Evolutionary conservation across 2,888 invertebrate species (phyloP).

Genomic region (Cryptocephalus primarius): DNA sequence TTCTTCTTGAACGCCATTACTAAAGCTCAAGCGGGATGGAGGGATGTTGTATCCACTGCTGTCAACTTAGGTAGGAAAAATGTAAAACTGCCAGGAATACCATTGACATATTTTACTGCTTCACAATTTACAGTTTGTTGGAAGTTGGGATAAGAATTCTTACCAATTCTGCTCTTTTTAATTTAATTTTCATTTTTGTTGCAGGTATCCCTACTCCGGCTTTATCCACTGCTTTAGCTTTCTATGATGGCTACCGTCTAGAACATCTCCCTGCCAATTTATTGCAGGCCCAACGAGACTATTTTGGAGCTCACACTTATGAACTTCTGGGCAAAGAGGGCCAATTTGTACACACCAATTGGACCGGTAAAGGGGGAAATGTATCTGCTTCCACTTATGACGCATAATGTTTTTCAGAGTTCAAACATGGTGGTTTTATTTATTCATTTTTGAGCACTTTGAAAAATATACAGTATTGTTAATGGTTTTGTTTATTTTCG

Average conservation of each 20-base stretch:
- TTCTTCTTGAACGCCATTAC: slow-evolving; percentile 84
- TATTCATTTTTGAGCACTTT: background rate
- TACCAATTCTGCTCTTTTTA: background rate
- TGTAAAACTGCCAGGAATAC: background rate
- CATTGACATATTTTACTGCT: too few species aligned
- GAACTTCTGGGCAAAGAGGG: slow-evolving; percentile 81
- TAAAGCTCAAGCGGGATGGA: slow-evolving; percentile 72
- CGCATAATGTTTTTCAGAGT: slow-evolving; percentile 40
- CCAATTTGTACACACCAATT: slow-evolving; percentile 90
- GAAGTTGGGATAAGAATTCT: too few species aligned
- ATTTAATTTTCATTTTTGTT: slow-evolving; percentile 19
- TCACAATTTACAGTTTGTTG: too few species aligned
- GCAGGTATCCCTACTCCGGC: slow-evolving; percentile 92
- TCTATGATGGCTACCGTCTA: slow-evolving; percentile 93
- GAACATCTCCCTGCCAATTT: slow-evolving; percentile 86
- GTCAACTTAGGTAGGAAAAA: slow-evolving; percentile 33
- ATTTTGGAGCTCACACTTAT: slow-evolving; percentile 98
- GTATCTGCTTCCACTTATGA: slow-evolving; percentile 89
- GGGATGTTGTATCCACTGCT: slow-evolving; percentile 66
- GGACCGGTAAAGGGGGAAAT: slow-evolving; percentile 97
- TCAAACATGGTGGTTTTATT: background rate
- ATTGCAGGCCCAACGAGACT: slow-evolving; percentile 93
- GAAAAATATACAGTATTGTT: too few species aligned
- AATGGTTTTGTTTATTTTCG: too few species aligned
- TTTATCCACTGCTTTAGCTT: slow-evolving; percentile 85